These are phyloP conservation scores for Metellina segmentata DNA, from an alignment of 2,888 invertebrate species.

Conservation along the genomic window DNA sequence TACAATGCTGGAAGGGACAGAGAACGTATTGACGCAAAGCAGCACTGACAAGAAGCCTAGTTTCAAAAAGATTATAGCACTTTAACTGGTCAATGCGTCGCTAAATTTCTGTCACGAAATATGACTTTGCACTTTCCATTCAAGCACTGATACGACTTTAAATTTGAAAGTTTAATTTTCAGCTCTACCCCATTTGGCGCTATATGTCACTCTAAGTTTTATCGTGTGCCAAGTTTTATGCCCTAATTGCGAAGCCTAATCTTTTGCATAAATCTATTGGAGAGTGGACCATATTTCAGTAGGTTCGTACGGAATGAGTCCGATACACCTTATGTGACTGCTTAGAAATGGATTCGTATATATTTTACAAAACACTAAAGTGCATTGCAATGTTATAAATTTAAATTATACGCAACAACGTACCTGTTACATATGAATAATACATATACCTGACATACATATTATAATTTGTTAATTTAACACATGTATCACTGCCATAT, in stretches of 20 bases:
- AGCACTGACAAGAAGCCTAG: background rate
- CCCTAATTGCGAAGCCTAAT: background rate
- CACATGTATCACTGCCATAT: no score
- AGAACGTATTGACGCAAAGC: background rate
- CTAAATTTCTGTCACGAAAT: conserved; percentile 7
- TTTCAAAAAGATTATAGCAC: background rate
- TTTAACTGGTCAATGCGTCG: conserved; percentile 9
- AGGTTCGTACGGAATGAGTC: no score
- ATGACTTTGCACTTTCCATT: background rate
- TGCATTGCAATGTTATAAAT: no score
- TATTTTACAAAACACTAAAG: no score
- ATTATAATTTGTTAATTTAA: no score
- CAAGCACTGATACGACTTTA: background rate
- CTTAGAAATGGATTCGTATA: no score
- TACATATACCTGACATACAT: no score
- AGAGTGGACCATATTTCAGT: background rate
- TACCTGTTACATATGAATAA: no score
- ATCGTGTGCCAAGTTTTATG: conserved; percentile 7
- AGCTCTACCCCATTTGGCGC: conserved; percentile 2
- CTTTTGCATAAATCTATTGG: conserved; percentile 13
- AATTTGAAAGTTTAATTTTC: background rate
- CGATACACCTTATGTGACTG: no score
- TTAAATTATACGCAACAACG: no score
- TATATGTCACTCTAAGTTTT: conserved; percentile 5
- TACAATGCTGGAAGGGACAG: background rate